Conservation (phyloP, 2,888 invertebrate species). For the Globia sparganii region DNA sequence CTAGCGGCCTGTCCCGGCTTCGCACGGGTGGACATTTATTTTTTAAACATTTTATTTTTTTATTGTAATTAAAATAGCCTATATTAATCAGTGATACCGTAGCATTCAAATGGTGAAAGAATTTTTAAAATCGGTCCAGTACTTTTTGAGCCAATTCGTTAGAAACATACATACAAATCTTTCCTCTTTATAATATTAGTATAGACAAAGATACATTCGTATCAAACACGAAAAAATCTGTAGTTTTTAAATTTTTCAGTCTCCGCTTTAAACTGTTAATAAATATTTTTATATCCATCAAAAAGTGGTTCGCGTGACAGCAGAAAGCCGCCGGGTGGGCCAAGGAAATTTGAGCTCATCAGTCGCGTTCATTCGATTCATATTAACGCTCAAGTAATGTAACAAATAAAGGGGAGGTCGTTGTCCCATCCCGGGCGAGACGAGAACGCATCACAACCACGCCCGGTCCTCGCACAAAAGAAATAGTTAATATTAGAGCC, state of each 20-base stretch:
- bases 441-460: conserved; percentile 81
- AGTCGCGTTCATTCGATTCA: conserved; percentile 86
- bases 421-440: conserved; percentile 81
- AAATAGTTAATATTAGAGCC: conserved; percentile 89
- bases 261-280: conserved; percentile 70
- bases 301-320: conserved; percentile 85
- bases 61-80: too few relatives aligned
- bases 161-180: too few relatives aligned
- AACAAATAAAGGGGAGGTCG: conserved; percentile 88
- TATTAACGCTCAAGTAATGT: conserved; percentile 88
- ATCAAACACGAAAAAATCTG: conserved; percentile 52
- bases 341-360: conserved; percentile 87
- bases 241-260: conserved; percentile 64
- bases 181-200: too few relatives aligned
- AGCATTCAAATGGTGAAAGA: too few relatives aligned
- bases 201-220: conserved; percentile 16
- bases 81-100: too few relatives aligned
- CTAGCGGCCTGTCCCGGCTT: too few relatives aligned
- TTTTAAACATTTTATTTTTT: too few relatives aligned
- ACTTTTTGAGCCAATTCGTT: too few relatives aligned
- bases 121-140: too few relatives aligned
- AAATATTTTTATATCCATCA: conserved; percentile 84
- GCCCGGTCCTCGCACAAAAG: conserved; percentile 87
- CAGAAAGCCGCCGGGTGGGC: conserved; percentile 77
- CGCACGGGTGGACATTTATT: too few relatives aligned